Evolutionary conservation across 2,888 invertebrate species (phyloP), one percentile per base, ranked within the genome.

Genomic region (Diarsia dahlii): DNA sequence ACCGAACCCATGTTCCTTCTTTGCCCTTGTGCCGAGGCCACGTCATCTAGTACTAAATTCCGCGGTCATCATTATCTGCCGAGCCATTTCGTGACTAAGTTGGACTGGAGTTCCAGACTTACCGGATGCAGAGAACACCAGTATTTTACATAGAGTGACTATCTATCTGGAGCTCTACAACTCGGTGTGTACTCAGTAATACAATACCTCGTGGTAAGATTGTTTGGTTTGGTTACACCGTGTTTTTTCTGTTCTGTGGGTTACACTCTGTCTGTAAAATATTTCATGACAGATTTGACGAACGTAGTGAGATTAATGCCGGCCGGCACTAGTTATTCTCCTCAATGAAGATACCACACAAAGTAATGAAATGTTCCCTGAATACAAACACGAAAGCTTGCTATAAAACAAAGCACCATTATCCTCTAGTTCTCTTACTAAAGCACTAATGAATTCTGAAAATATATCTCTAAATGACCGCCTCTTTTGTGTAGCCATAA

Each of bases 401-500:
- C 62, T 28, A 8, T 67, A 68, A 71, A 76, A 81, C 72, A 85
- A 76, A 64, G 69, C 48, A 28, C 63, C 23, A 62, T 69, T 67
- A 74, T 68, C 28, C 58, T 39, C 66, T 64, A 84, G 70, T 50
- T 68, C 28, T 67, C 74, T 23, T 60, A 56, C 66, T 56, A 60
- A 83, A 85, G 64, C 66, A 73, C 76, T 82, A 81, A 84, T 85
- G 78, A 85, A 84, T 85, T 78, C 74, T 45, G 71, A 50, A 78
- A 78, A 85, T 84, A 85, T 84, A 84, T 84, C 63, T 77, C 69
- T 71, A 69, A 85, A 78, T 70, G 64, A 72, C 64, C 83, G 85
- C 85, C 85, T 78, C 52, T 85, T 81, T 78, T 65, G 60, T 85
- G 83, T 84, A 62, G 15, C 74, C 48, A 81, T 84, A 84, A 84